These are phyloP conservation scores for Synergus umbraculus DNA, from an alignment of 2,888 invertebrate genomes.

Conservation along the genomic window DNA sequence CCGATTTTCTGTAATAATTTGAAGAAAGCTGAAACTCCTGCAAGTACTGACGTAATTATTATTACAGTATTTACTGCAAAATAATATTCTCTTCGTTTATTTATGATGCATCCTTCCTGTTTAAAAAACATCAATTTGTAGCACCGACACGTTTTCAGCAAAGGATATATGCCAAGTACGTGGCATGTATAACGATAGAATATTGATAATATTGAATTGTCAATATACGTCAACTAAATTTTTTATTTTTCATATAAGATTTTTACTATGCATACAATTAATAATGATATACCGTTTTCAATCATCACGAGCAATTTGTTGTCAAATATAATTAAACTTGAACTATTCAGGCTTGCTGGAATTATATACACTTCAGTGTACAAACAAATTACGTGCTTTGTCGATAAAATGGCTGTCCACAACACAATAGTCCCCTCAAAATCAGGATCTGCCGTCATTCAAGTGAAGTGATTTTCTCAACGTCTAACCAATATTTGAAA, in stretches of 20 bases:
- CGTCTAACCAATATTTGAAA: neutral
- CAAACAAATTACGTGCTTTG: slow-evolving; percentile 32
- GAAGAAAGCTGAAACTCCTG: neutral
- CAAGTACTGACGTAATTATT: neutral
- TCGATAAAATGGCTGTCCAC: slow-evolving; percentile 18
- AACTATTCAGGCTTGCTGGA: neutral
- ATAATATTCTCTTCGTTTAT: neutral
- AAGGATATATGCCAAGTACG: neutral
- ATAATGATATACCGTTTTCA: slow-evolving; percentile 8
- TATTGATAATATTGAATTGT: neutral
- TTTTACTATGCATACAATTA: neutral
- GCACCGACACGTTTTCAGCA: neutral
- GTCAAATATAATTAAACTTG: slow-evolving; percentile 15
- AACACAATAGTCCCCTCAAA: slow-evolving; percentile 11
- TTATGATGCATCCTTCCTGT: neutral
- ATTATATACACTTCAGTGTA: slow-evolving; percentile 14
- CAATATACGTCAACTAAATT: neutral
- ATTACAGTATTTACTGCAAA: neutral
- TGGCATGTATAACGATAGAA: neutral
- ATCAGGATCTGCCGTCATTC: slow-evolving; percentile 13
- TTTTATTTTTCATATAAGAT: neutral
- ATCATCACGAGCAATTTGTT: neutral
- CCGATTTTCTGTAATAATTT: neutral
- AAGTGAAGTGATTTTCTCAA: neutral
- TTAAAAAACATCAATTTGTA: slow-evolving; percentile 3